Evolutionary conservation across 2,888 invertebrate genomes (phyloP).

Genomic region (Eurytoma californica): DNA sequence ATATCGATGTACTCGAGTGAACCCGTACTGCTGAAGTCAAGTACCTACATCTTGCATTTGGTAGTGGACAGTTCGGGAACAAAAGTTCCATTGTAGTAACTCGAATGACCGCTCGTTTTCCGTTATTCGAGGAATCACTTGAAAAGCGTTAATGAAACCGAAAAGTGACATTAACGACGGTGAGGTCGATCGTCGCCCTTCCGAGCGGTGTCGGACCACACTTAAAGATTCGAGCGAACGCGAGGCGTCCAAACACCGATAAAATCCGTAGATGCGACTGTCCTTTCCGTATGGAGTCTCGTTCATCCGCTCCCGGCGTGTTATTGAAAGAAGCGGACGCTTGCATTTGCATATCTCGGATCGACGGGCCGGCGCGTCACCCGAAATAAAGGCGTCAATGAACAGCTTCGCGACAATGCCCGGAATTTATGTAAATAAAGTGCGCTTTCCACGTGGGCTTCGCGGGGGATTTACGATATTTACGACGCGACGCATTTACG

Average conservation of each 20-base stretch:
- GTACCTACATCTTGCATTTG: too few species aligned
- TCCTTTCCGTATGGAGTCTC: not conserved
- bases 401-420: not conserved
- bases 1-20: too few species aligned
- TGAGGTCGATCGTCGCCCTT: not conserved
- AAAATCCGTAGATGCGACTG: not conserved
- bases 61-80: too few species aligned
- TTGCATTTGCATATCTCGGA: constrained; percentile 28
- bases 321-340: not conserved
- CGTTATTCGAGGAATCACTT: too few species aligned
- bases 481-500: not conserved
- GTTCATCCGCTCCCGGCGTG: not conserved
- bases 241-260: constrained; percentile 10
- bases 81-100: too few species aligned
- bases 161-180: too few species aligned
- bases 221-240: not conserved
- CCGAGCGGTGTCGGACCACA: not conserved
- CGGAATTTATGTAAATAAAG: constrained; percentile 27
- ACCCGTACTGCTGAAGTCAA: too few species aligned
- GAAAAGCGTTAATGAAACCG: too few species aligned
- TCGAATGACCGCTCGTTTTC: too few species aligned
- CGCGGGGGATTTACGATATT: not conserved
- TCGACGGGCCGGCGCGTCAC: not conserved
- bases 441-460: not conserved
- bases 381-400: not conserved